Evolutionary conservation across 1,140 invertebrate genomes (phyloP).

Genomic region (Aphis craccivora): DNA sequence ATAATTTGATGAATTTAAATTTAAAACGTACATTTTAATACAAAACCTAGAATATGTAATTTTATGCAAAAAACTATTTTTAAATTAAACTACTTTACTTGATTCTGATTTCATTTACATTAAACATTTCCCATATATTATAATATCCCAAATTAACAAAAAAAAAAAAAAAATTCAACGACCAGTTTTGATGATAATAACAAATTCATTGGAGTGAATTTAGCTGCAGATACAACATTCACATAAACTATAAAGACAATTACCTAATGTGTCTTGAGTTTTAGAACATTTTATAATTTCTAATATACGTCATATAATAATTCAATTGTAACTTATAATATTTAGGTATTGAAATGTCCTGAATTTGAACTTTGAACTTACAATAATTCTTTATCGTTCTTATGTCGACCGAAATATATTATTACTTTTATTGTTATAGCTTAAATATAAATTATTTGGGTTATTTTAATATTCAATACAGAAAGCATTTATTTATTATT

Average conservation of each 20-base stretch:
- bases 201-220: no score
- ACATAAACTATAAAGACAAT: not conserved
- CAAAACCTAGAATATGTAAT: no score
- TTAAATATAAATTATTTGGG: not conserved
- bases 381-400: not conserved
- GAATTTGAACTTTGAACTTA: not conserved
- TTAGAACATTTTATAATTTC: not conserved
- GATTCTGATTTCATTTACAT: no score
- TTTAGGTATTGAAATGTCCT: not conserved
- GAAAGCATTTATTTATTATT: not conserved
- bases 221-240: not conserved
- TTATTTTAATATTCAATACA: not conserved
- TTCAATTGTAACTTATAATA: not conserved
- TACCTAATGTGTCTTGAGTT: not conserved
- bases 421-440: slow-evolving; percentile 11
- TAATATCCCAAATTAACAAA: no score
- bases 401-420: not conserved
- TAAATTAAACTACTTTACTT: no score
- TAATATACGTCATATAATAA: not conserved
- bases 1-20: no score
- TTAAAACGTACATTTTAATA: no score
- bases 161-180: no score
- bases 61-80: no score
- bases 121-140: no score
- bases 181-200: no score